These are phyloP conservation scores for Melanotus villosus DNA, from an alignment of 2,888 invertebrate genomes.

Conservation along the genomic window DNA sequence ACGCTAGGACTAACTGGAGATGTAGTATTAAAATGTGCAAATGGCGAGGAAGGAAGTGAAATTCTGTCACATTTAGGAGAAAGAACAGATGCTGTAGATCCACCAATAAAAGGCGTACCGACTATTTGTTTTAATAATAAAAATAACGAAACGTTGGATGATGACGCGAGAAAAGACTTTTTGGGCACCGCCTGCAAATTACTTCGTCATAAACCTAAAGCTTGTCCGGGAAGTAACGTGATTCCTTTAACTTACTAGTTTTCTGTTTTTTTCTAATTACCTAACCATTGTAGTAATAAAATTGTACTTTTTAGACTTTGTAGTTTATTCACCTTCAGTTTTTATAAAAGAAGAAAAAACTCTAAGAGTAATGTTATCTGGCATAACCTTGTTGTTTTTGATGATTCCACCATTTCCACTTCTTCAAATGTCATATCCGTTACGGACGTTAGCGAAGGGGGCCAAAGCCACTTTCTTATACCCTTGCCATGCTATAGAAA, in stretches of 20 bases:
- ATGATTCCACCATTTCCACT: too few species aligned
- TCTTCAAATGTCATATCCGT: too few species aligned
- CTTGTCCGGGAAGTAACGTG: background rate
- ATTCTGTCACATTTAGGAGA: constrained; percentile 63
- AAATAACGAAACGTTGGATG: background rate
- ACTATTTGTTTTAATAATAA: background rate
- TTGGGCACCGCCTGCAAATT: background rate
- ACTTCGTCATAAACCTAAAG: background rate
- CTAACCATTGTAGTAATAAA: too few species aligned
- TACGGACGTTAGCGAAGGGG: too few species aligned
- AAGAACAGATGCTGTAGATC: background rate
- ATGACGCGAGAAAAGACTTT: background rate
- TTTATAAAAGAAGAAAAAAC: constrained; percentile 73
- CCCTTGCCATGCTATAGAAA: too few species aligned
- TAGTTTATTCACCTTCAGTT: too few species aligned
- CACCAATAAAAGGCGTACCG: background rate
- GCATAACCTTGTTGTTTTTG: too few species aligned
- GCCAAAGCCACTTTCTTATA: too few species aligned
- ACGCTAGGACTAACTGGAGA: constrained; percentile 47
- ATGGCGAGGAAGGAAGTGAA: constrained; percentile 58
- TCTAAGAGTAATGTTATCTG: too few species aligned
- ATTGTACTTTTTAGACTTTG: too few species aligned
- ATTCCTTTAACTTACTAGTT: background rate
- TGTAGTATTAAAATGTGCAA: constrained; percentile 56
- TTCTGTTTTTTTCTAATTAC: background rate